Evolutionary conservation across 1,140 invertebrate genomes (phyloP), one percentile per base, ranked within the genome.

Genomic region (Telenomus remus): DNA sequence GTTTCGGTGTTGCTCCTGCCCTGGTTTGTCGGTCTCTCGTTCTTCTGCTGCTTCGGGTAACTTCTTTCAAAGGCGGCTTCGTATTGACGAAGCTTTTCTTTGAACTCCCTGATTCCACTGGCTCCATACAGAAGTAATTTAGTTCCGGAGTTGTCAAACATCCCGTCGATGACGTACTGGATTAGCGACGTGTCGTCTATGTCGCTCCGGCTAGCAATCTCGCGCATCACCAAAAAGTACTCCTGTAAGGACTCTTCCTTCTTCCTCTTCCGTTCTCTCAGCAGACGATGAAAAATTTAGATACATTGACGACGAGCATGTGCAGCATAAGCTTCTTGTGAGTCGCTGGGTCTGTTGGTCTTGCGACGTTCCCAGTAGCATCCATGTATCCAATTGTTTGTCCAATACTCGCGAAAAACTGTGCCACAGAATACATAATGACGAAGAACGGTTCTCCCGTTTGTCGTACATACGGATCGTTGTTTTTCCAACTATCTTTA

Each of bases 191-290:
- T 65, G 0, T 69, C 15, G 50, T 84, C 81, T 0, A 84, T 76
- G 0, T 70, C 78, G 7, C 64, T 76, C 42, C 74, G 10, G 2
- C 42, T 61, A 0, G 80, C 82, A 4, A 85, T 14, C 61, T 85
- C 83, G n/a, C 78, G 80, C 78, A 85, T 85, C 0, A 59, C 16
- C 0, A 83, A 39, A n/a, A 80, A 79, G 72, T 86, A 85, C 74
- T 86, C 81, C 47, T 85, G 80, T 0, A 79, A 6, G 0, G 79
- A 63, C 55, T 84, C 80, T 8, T 81, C 61, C 15, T 39, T 57
- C 7, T 72, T 76, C 43, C 79, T 80, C 48, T 66, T 75, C 55
- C 81, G 53, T 49, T 50, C 48, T 7, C 3, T 11, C 34, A 54
- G 12, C 5, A 54, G 16, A 6, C n/a, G 39, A n/a, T 53, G 50